A percentile compares a stretch with the other conserved stretches of the same genome.
Conservation (phyloP, 92 coral and sea anemone species). For the Metridium senile region DNA sequence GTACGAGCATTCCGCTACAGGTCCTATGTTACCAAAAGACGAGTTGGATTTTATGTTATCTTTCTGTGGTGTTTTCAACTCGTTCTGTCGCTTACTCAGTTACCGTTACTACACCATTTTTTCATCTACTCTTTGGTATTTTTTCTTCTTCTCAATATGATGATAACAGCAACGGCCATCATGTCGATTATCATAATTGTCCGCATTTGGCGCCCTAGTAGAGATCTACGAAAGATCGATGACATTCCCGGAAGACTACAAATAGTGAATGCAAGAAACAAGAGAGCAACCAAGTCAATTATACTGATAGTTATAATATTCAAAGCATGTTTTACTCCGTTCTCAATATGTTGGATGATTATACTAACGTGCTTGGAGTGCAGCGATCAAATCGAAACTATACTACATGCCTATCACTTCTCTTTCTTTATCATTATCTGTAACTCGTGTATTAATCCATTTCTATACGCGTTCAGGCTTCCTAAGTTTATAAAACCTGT, state of each 20-base stretch:
- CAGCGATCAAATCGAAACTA: background rate
- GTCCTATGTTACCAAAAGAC: constrained; percentile 20
- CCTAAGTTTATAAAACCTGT: constrained; percentile 19
- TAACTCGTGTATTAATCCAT: constrained; percentile 24
- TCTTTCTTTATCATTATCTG: background rate
- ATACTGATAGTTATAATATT: background rate
- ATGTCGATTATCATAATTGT: background rate
- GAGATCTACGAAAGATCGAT: background rate
- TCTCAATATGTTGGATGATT: constrained; percentile 7
- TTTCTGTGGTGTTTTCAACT: constrained; percentile 2
- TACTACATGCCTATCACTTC: background rate
- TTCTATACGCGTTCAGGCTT: constrained; percentile 22
- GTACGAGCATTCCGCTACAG: constrained; percentile 9
- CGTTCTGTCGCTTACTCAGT: background rate
- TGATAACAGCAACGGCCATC: background rate
- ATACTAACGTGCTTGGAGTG: background rate
- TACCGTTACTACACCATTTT: background rate
- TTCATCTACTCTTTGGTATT: background rate
- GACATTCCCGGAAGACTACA: background rate
- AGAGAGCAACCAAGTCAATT: constrained; percentile 9
- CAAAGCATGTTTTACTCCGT: constrained; percentile 16
- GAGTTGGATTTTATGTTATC: background rate
- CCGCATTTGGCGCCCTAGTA: background rate
- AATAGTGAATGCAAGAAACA: constrained; percentile 1
- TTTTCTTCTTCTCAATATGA: background rate